These are phyloP conservation scores for Columba janthina DNA, from an alignment of 2,113 vertebrate genomes.

Conservation along the genomic window DNA sequence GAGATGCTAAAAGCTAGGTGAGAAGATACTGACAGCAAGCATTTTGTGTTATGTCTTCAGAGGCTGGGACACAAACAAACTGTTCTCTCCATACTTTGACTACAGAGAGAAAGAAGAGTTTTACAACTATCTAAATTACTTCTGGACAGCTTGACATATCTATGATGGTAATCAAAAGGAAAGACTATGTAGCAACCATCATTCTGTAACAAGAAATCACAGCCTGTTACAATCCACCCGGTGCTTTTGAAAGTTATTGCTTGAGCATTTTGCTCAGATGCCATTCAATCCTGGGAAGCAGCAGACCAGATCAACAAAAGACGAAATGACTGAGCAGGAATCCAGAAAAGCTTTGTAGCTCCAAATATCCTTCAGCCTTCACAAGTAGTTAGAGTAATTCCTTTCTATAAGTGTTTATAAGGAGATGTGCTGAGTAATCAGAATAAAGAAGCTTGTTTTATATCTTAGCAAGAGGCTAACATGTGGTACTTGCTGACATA, in stretches of 20 bases:
- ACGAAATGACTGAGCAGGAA: not conserved
- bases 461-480: not conserved
- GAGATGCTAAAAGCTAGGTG: not conserved
- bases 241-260: not conserved
- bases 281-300: not conserved
- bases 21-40: not conserved
- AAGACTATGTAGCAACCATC: not conserved
- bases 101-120: not conserved
- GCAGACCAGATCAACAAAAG: not conserved
- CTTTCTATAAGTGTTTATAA: not conserved
- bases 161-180: conserved; percentile 24
- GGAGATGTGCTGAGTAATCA: not conserved
- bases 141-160: not conserved
- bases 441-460: conserved; percentile 16
- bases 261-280: not conserved
- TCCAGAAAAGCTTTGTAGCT: not conserved
- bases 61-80: not conserved
- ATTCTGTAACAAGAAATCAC: not conserved
- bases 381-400: not conserved
- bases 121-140: not conserved
- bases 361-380: not conserved
- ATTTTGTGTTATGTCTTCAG: not conserved
- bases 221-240: not conserved
- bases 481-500: not conserved
- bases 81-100: not conserved